Base-by-base conservation (phyloP, 2,797 vertebrate genomes). In the Chiroxiphia lanceolata region DNA sequence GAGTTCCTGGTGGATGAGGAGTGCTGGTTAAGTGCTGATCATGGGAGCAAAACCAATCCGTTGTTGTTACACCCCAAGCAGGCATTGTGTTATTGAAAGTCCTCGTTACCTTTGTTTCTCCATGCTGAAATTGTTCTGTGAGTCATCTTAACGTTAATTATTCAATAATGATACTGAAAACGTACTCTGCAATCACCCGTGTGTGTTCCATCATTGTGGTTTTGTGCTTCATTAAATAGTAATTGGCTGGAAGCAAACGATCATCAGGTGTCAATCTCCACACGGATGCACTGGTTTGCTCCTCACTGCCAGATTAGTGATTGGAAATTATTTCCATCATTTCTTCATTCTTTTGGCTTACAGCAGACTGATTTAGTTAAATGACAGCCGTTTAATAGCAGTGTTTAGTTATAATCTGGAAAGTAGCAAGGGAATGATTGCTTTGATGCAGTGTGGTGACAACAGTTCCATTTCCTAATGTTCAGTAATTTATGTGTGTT, bases 201-300 rank as follows among this genome's bases (percentile, higher is more conserved):
- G 79, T 96, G 83, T 68, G 54, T 83, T 97, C 94, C 81, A 93
- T 97, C 78, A 53, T 3, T 89, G 77, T 95, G 90, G 27, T 85
- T 97, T 97, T 97, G 78, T 96, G 95, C 94, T 96, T 97, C 90
- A 96, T 98, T 98, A 97, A 97, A 95, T 96, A 93, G 70, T 94
- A 96, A 96, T 96, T 96, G 95, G 83, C 86, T 97, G 89, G 80
- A 98, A 97, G 94, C 94, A 97, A 95, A 96, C 85, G 94, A 93
- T 97, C 78, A 97, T 95, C 79, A 94, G 87, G 51, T 95, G 90
- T 94, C 89, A 86, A n/a, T 95, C 87, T 97, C 72, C 72, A 45
- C 44, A 63, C 34, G 80, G 92, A 97, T 67, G 80, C 53, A 83
- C 96, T 9, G 50, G 78, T 94, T 97, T 96, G 76, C 81, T 96